A percentile compares a stretch with the other conserved stretches of the same genome.
These are phyloP conservation scores for Julus scanicus DNA, from an alignment of 2,888 invertebrate species.

Conservation along the genomic window DNA sequence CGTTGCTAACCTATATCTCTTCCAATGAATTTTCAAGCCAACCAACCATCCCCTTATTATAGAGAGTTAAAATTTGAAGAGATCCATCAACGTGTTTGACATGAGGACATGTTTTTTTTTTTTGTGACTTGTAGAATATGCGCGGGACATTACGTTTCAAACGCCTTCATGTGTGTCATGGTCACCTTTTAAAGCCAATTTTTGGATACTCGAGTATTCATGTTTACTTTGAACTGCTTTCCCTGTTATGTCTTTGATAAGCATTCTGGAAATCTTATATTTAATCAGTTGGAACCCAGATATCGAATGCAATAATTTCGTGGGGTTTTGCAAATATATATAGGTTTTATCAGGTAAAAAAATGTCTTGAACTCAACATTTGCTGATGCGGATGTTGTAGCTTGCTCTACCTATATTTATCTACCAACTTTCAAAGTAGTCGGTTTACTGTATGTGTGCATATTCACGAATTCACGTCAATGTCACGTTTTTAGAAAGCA, in stretches of 20 bases:
- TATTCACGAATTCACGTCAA: not conserved
- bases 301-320: not conserved
- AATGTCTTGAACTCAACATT: not conserved
- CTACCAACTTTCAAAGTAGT: not conserved
- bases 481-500: slow-evolving; percentile 2
- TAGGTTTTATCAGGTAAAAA: slow-evolving; percentile 20
- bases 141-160: not conserved
- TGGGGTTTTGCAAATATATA: not conserved
- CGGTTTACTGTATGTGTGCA: not conserved
- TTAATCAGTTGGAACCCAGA: not conserved
- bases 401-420: slow-evolving; percentile 20
- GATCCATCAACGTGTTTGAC: not conserved
- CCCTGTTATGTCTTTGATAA: not conserved
- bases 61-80: not conserved
- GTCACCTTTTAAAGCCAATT: not conserved
- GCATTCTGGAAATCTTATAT: not conserved
- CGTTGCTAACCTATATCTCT: not conserved
- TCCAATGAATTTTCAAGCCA: not conserved
- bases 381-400: slow-evolving; percentile 40
- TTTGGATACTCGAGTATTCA: not conserved
- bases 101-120: not conserved
- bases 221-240: slow-evolving; percentile 19
- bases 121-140: not conserved
- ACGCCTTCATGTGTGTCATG: slow-evolving; percentile 28
- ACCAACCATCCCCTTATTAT: not conserved